Conservation (phyloP, 1,140 invertebrate species). For the Homalodisca vitripennis region DNA sequence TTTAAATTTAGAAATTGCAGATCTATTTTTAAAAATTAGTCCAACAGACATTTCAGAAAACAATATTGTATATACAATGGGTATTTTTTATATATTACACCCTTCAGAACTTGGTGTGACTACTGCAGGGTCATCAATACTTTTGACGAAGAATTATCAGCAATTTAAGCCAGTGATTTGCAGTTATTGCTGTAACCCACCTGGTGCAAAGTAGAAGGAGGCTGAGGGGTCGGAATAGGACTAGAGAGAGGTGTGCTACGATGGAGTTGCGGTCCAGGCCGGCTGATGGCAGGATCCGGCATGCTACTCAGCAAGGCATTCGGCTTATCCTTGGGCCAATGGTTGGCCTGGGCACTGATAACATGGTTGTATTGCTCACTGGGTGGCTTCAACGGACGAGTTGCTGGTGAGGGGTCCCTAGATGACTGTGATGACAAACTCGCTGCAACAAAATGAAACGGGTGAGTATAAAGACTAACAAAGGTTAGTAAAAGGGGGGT, state of each 20-base stretch:
- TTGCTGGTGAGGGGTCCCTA: conserved; percentile 39
- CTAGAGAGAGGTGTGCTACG: conserved; percentile 1
- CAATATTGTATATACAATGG: too few relatives aligned
- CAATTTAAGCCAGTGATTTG: too few relatives aligned
- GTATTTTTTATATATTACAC: too few relatives aligned
- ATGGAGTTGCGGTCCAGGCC: neutral
- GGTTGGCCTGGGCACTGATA: neutral
- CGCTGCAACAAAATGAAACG: conserved; percentile 39
- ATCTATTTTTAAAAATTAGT: too few relatives aligned
- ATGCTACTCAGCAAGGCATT: neutral
- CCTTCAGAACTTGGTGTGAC: too few relatives aligned
- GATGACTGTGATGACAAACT: conserved; percentile 43
- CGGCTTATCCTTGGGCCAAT: conserved; percentile 3
- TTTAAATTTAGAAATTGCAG: too few relatives aligned
- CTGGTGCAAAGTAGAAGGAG: too few relatives aligned
- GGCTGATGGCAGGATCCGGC: too few relatives aligned
- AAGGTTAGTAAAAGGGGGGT: too few relatives aligned
- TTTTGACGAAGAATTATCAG: too few relatives aligned
- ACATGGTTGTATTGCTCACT: conserved; percentile 11
- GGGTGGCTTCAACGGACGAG: neutral
- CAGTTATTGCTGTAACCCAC: neutral
- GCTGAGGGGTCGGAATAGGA: neutral
- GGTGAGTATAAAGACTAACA: too few relatives aligned
- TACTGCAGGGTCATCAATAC: neutral
- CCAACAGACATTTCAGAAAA: too few relatives aligned